Evolutionary conservation across 2,113 vertebrate species (phyloP).

Genomic region (Laterallus jamaicensis): DNA sequence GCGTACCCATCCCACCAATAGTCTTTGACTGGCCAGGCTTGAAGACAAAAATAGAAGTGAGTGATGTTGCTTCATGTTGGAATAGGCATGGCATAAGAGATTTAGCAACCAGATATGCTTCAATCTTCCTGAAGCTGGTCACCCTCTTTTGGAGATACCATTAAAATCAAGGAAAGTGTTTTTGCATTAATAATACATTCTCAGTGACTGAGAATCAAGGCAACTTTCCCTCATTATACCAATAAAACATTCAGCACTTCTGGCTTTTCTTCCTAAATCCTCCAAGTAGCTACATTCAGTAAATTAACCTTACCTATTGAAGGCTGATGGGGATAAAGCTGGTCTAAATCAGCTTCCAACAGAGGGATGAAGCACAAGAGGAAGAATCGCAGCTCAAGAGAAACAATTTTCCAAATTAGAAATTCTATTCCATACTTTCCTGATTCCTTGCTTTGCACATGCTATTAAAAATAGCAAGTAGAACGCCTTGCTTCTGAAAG

Average conservation of each 20-base stretch:
- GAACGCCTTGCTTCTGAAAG: constrained; percentile 11
- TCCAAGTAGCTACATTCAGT: background rate
- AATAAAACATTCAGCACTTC: constrained; percentile 25
- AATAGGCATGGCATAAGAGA: background rate
- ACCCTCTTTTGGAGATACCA: background rate
- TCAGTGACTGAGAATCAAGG: constrained; percentile 1
- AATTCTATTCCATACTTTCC: constrained; percentile 11
- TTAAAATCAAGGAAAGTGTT: constrained; percentile 14
- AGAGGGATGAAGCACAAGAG: background rate
- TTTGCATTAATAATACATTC: constrained; percentile 60
- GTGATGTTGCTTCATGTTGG: background rate
- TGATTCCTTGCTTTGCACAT: constrained; percentile 3
- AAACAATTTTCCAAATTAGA: background rate
- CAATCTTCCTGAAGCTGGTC: background rate
- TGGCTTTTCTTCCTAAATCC: background rate
- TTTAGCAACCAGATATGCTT: background rate
- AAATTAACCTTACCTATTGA: constrained; percentile 26
- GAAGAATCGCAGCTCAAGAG: background rate
- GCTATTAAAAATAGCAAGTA: constrained; percentile 40
- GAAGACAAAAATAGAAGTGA: background rate
- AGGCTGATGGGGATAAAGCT: constrained; percentile 23
- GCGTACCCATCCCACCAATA: background rate
- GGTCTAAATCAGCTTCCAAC: background rate
- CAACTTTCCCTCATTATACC: background rate
- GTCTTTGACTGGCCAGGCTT: background rate